Conservation (phyloP, 2,797 vertebrate genomes). For the Oryzias dopingdopingensis region DNA sequence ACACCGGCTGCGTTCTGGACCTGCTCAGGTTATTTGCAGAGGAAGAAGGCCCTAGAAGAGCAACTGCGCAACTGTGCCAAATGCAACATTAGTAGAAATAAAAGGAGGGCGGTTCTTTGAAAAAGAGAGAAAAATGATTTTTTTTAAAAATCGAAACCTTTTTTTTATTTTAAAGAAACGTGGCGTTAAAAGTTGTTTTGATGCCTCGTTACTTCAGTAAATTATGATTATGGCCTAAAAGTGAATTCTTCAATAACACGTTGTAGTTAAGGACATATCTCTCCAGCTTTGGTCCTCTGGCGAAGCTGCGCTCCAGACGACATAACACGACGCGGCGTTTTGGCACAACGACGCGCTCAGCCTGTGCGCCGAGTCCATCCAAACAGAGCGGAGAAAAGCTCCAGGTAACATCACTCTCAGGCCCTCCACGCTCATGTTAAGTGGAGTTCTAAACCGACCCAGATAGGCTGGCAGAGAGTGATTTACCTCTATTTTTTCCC, state of each 20-base stretch:
- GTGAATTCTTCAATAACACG: conserved; percentile 4
- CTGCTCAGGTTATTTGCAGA: conserved; percentile 71
- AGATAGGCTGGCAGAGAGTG: conserved; percentile 73
- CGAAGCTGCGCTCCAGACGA: no score
- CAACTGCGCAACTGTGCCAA: conserved; percentile 73
- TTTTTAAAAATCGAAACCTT: no score
- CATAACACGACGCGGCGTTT: not conserved
- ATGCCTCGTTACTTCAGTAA: no score
- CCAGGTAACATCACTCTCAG: conserved; percentile 28
- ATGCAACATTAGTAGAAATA: conserved; percentile 43
- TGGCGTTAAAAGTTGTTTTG: no score
- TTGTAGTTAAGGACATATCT: conserved; percentile 39
- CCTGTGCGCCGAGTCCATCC: conserved; percentile 13
- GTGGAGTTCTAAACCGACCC: conserved; percentile 70
- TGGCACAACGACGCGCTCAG: conserved; percentile 12
- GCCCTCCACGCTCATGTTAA: conserved; percentile 57
- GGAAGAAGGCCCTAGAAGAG: conserved; percentile 29
- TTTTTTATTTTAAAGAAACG: no score
- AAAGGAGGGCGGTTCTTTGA: conserved; percentile 21
- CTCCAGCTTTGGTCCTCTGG: conserved; percentile 14
- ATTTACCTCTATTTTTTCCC: conserved; percentile 79
- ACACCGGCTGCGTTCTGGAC: conserved; percentile 72
- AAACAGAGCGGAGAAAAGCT: conserved; percentile 5
- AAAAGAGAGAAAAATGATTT: not conserved
- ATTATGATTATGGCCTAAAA: no score